Base-by-base conservation (phyloP, 2,797 vertebrate species). In the Gobionotothen gibberifrons region DNA sequence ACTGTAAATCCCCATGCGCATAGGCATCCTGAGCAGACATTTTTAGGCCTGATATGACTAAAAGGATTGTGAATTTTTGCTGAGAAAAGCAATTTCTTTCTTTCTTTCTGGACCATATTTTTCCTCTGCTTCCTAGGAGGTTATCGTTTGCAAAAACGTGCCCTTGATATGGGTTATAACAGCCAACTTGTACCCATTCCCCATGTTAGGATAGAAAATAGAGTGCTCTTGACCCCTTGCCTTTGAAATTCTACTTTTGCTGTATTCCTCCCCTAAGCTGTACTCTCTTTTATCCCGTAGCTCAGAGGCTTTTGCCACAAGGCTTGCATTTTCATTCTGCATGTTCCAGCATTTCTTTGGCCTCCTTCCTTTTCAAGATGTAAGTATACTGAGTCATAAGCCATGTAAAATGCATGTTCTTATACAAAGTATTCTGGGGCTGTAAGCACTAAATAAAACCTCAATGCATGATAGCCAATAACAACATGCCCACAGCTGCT, bases 191-290 rank as follows among this genome's bases (percentile, higher is more conserved):
- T 79, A 78, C 85, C 82, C 81, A 74, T 88, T 90, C 77, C 85
- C 86, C 69, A 82, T 78, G 87, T 90, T 87, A 89, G 84, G 80
- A 86, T 90, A 84, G 79, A 92, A 93, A 94, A 94, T 94, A 91
- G 91, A 93, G 85, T 83, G 74, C 85, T 92, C 83, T 83, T 93
- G 93, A 94, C 92, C 93, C 76, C 83, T 69, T 82, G 84, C 87
- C 85, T 92, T 90, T 93, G 86, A 87, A 93, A 90, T 87, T 77
- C 72, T 79, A 71, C 87, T 81, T 78, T 84, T 55, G 36, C 79
- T 83, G 72, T 74, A 85, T 79, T 70, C 48, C 83, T 82, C 85
- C 87, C 73, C 47, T 63, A 82, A 85, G 84, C 83, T 83, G 85
- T 85, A 82, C 78, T 89, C 87, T 82, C 32, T 90, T 90, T 86